These are phyloP conservation scores for Ephydatia muelleri DNA, from an alignment of 37 sponge, comb jelly and placozoan species.

Conservation along the genomic window DNA sequence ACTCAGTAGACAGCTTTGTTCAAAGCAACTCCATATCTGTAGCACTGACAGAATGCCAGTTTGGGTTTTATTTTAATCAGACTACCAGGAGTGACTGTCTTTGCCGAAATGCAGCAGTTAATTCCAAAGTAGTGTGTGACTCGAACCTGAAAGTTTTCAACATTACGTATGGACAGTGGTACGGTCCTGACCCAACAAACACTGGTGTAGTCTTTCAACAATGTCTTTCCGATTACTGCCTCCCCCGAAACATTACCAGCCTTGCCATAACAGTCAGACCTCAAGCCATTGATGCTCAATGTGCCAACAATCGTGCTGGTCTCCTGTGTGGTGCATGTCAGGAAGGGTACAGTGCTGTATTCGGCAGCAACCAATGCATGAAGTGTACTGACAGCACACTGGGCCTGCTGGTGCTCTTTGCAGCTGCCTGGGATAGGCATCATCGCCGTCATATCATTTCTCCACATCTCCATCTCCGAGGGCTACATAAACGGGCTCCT, in stretches of 20 bases:
- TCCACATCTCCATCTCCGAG: constrained; percentile 38
- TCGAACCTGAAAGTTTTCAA: neutral
- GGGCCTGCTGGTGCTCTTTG: constrained; percentile 11
- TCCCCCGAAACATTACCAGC: neutral
- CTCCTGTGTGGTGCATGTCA: constrained; percentile 46
- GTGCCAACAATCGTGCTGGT: constrained; percentile 25
- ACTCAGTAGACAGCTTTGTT: neutral
- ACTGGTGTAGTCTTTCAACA: neutral
- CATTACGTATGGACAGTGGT: constrained; percentile 28
- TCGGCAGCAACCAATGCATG: constrained; percentile 44
- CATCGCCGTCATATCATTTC: constrained; percentile 6
- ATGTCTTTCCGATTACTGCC: constrained; percentile 50
- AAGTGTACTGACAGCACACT: constrained; percentile 23
- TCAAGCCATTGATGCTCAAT: constrained; percentile 27
- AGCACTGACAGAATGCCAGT: constrained; percentile 13
- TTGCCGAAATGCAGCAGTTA: neutral
- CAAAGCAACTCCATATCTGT: neutral
- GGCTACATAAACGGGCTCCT: constrained; percentile 55
- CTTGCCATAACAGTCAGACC: neutral
- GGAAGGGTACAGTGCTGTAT: constrained; percentile 22
- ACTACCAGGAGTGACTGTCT: neutral
- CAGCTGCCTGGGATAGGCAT: constrained; percentile 27
- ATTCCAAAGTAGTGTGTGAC: neutral
- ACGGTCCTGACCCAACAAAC: constrained; percentile 15
- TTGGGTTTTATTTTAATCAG: neutral